phyloP scores from a whole-genome alignment of 2,888 invertebrate genomes.

The Rambutsinella grinnellia region DNA sequence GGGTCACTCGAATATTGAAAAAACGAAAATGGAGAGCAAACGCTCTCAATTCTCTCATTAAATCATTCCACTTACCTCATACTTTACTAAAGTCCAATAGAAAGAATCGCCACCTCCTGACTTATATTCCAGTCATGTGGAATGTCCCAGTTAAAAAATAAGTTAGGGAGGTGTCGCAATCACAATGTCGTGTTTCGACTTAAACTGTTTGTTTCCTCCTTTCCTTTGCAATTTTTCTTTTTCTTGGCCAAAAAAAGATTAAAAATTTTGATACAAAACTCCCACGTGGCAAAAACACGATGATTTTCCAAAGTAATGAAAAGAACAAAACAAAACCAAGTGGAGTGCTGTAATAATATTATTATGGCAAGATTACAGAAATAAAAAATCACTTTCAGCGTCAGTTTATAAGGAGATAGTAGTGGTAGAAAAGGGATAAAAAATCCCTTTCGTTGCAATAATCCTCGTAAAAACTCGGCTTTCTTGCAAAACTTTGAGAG shows the following conservation, averaged over 20 bases:
- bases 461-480: slow-evolving; percentile 36
- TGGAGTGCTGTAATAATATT: slow-evolving; percentile 14
- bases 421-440: too few relatives aligned
- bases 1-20: too few relatives aligned
- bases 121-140: slow-evolving; percentile 1
- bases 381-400: slow-evolving; percentile 43
- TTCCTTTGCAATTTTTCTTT: neutral
- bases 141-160: neutral
- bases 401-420: too few relatives aligned
- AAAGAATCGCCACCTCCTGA: slow-evolving; percentile 20
- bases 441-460: too few relatives aligned
- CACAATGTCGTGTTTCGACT: neutral
- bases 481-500: slow-evolving; percentile 3
- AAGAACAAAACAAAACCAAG: neutral
- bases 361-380: slow-evolving; percentile 41
- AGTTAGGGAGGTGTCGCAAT: neutral
- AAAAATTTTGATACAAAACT: too few relatives aligned
- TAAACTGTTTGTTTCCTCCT: neutral
- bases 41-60: too few relatives aligned
- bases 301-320: slow-evolving; percentile 26
- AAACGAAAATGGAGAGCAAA: too few relatives aligned
- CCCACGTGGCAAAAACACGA: slow-evolving; percentile 30
- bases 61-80: slow-evolving; percentile 50
- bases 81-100: slow-evolving; percentile 29
- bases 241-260: neutral